phyloP scores from a whole-genome alignment of 2,888 invertebrate species.

The Macrosiphum euphorbiae region DNA sequence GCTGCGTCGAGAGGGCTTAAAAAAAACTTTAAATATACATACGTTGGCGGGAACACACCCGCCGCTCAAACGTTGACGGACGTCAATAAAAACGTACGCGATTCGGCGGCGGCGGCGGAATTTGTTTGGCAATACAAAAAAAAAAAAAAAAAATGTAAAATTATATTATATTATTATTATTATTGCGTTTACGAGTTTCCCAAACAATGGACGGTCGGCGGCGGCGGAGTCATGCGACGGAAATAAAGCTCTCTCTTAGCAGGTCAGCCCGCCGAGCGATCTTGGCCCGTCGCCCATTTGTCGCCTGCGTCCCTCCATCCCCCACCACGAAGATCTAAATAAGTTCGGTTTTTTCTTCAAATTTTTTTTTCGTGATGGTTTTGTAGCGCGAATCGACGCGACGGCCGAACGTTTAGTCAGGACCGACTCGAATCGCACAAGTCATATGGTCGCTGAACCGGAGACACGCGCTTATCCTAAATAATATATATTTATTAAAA shows the following conservation, averaged over 20 bases:
- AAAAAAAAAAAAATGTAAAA: not conserved
- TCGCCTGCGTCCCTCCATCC: constrained; percentile 27
- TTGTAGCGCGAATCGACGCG: constrained; percentile 16
- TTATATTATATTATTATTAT: not conserved
- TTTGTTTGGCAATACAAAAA: not conserved
- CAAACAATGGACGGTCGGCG: constrained; percentile 33
- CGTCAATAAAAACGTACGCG: not conserved
- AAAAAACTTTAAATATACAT: not conserved
- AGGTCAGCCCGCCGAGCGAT: constrained; percentile 21
- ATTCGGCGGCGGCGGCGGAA: not conserved
- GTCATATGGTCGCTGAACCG: constrained; percentile 29
- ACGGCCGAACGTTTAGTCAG: constrained; percentile 31
- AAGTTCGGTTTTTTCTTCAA: constrained; percentile 28
- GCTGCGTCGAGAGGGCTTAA: not conserved
- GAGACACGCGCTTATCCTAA: not conserved
- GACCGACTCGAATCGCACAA: constrained; percentile 31
- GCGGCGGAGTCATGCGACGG: constrained; percentile 32
- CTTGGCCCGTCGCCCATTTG: constrained; percentile 42
- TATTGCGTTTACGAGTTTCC: not conserved
- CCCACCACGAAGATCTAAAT: constrained; percentile 34
- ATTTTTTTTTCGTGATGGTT: not conserved
- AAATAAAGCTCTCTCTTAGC: constrained; percentile 63
- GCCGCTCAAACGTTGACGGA: not conserved
- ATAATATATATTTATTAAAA: too few species aligned
- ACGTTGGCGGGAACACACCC: not conserved